Evolutionary conservation across 1,140 invertebrate species (phyloP).

Genomic region (Palaemon carinicauda): DNA sequence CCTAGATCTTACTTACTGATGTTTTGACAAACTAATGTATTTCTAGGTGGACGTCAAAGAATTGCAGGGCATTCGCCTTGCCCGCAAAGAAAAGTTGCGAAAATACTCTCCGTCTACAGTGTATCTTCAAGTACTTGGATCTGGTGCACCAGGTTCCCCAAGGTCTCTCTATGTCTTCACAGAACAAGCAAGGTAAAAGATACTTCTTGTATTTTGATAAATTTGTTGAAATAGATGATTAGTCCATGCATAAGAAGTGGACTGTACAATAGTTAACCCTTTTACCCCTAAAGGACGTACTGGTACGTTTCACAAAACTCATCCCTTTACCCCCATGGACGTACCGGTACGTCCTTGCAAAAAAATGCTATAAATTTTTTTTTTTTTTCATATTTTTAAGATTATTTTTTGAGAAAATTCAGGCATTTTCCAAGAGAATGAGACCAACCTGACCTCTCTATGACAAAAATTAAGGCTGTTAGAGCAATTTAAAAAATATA

Average conservation of each 20-base stretch:
- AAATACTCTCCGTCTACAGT: conserved; percentile 53
- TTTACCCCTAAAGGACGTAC: too few relatives aligned
- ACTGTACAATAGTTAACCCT: too few relatives aligned
- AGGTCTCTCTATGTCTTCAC: conserved; percentile 79
- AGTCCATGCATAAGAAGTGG: not conserved
- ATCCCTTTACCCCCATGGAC: too few relatives aligned
- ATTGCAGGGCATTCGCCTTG: conserved; percentile 31
- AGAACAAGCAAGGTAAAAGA: conserved; percentile 75
- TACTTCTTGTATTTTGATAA: not conserved
- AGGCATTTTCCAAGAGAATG: too few relatives aligned
- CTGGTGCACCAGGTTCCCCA: conserved; percentile 77
- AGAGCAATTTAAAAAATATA: too few relatives aligned
- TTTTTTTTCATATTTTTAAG: too few relatives aligned
- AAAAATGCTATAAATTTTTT: too few relatives aligned
- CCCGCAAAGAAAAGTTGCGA: not conserved
- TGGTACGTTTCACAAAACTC: too few relatives aligned
- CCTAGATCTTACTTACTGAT: not conserved
- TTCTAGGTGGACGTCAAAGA: conserved; percentile 32
- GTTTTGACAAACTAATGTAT: not conserved
- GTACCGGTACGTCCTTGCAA: too few relatives aligned
- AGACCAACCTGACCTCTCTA: too few relatives aligned
- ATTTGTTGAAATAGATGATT: not conserved
- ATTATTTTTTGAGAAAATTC: too few relatives aligned
- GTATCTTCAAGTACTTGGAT: conserved; percentile 77
- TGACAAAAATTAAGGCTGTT: too few relatives aligned